These are phyloP conservation scores for Geotrypetes seraphini DNA, from an alignment of 2,797 vertebrate species.

Conservation along the genomic window DNA sequence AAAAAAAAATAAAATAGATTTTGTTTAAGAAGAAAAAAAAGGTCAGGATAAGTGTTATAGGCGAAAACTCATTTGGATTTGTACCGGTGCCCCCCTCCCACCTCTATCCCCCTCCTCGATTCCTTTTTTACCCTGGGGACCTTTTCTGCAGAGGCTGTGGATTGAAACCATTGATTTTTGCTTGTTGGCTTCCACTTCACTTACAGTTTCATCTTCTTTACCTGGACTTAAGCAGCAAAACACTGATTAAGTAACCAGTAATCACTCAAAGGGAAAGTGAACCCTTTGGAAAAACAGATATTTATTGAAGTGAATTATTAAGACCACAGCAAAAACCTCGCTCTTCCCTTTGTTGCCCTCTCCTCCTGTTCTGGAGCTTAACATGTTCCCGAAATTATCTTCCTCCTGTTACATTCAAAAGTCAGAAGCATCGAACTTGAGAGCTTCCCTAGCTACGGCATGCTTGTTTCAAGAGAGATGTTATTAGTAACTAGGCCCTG, in stretches of 20 bases:
- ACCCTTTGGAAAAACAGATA: neutral
- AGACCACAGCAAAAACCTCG: no score
- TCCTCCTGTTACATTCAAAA: no score
- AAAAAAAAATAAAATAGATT: constrained; percentile 69
- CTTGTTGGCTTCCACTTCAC: neutral
- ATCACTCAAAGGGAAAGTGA: neutral
- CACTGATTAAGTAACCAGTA: neutral
- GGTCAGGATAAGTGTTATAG: constrained; percentile 58
- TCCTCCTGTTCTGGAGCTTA: no score
- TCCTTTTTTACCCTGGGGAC: neutral
- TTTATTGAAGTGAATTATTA: no score
- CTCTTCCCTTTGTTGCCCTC: no score
- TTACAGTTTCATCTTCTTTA: neutral
- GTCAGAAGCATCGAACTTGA: no score
- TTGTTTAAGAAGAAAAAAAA: constrained; percentile 52
- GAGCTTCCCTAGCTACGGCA: no score
- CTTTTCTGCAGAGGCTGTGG: neutral
- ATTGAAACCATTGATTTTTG: constrained; percentile 5
- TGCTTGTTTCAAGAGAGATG: no score
- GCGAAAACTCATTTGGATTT: constrained; percentile 52
- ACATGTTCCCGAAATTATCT: no score
- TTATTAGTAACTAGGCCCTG: no score
- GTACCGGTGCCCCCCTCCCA: no score
- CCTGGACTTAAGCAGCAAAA: constrained; percentile 1
- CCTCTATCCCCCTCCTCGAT: neutral